These are phyloP conservation scores for Xiphias gladius DNA, from an alignment of 2,113 vertebrate genomes.

Conservation along the genomic window DNA sequence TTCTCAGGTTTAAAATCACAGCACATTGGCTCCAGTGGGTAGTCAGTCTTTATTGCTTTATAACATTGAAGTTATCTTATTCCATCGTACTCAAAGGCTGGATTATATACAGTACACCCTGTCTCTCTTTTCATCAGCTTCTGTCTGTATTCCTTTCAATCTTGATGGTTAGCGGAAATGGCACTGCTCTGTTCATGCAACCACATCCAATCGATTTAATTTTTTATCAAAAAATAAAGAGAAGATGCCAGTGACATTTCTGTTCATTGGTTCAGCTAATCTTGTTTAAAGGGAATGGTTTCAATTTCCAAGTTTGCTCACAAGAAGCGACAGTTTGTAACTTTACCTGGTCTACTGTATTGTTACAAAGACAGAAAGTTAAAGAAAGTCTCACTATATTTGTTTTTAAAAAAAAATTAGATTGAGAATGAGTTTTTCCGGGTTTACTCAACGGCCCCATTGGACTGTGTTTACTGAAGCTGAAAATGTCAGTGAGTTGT, in stretches of 20 bases:
- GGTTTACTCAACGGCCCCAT: background rate
- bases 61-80: slow-evolving; percentile 57
- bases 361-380: background rate
- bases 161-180: background rate
- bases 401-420: background rate
- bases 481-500: background rate
- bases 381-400: background rate
- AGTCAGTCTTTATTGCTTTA: slow-evolving; percentile 64
- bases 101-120: background rate
- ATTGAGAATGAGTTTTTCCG: no score
- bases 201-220: no score
- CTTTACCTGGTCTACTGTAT: no score
- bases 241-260: no score
- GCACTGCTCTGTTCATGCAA: background rate
- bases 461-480: background rate
- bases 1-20: slow-evolving; percentile 58
- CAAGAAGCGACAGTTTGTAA: background rate
- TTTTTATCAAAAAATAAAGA: background rate
- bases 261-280: no score
- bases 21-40: slow-evolving; percentile 58
- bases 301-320: background rate
- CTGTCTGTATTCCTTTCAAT: background rate
- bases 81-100: slow-evolving; percentile 25
- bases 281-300: no score
- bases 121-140: background rate